phyloP scores from a whole-genome alignment of 2,888 invertebrate genomes.

The Eretmocerus hayati region DNA sequence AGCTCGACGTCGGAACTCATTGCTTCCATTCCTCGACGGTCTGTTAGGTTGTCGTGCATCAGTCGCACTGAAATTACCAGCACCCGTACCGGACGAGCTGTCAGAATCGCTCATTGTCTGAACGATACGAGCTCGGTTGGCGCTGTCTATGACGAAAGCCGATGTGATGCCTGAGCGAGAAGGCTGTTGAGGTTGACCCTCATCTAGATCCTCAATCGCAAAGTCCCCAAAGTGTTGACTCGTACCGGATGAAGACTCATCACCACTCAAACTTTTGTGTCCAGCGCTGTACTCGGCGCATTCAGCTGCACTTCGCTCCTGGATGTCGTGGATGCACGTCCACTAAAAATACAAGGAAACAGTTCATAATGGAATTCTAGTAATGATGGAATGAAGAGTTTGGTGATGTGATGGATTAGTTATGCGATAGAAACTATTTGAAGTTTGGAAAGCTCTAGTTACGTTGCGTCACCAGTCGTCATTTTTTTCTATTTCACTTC shows the following conservation, averaged over 20 bases:
- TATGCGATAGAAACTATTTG: too few species aligned
- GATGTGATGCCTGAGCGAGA: constrained; percentile 37
- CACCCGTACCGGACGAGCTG: constrained; percentile 24
- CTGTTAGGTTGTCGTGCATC: constrained; percentile 29
- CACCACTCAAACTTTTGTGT: constrained; percentile 23
- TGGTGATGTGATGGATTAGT: too few species aligned
- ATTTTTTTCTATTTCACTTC: too few species aligned
- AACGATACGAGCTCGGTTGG: constrained; percentile 29
- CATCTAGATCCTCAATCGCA: constrained; percentile 30
- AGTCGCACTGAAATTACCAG: constrained; percentile 21
- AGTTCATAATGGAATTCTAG: too few species aligned
- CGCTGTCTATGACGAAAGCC: constrained; percentile 36
- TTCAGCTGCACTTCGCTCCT: constrained; percentile 53
- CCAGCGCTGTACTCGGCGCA: constrained; percentile 32
- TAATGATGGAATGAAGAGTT: too few species aligned
- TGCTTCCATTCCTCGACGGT: constrained; percentile 33
- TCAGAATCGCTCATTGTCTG: constrained; percentile 28
- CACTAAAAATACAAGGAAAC: constrained; percentile 63
- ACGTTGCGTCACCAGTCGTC: too few species aligned
- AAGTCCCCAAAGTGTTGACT: constrained; percentile 25
- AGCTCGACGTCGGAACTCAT: constrained; percentile 25
- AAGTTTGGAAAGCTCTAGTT: too few species aligned
- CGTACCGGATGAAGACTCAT: neutral
- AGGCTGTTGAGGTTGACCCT: constrained; percentile 30
- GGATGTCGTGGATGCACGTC: constrained; percentile 92